Evolutionary conservation across 2,888 invertebrate genomes (phyloP).

Genomic region (Brachyptera risi): DNA sequence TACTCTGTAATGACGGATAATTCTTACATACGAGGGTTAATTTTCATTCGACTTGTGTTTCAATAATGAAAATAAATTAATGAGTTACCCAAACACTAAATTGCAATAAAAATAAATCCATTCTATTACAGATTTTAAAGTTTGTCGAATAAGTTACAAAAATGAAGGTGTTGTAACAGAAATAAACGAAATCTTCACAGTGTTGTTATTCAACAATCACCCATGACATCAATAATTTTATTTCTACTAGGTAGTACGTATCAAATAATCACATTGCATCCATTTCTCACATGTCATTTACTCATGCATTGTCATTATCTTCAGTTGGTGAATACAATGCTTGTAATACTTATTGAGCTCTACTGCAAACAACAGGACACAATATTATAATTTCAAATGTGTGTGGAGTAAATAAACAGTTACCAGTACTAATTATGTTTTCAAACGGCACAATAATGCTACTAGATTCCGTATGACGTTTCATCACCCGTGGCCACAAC

Average conservation of each 20-base stretch:
- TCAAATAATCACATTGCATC: conserved; percentile 20
- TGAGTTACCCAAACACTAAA: too few species aligned
- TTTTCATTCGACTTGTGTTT: too few species aligned
- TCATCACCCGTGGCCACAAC: too few species aligned
- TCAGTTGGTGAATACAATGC: conserved; percentile 11
- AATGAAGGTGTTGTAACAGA: conserved; percentile 5
- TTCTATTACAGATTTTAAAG: too few species aligned
- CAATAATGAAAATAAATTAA: too few species aligned
- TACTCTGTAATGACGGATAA: too few species aligned
- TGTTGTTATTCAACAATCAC: conserved; percentile 14
- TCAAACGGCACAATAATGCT: too few species aligned
- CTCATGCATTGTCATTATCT: conserved; percentile 6
- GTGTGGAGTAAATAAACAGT: conserved; percentile 13
- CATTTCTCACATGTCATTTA: conserved; percentile 3
- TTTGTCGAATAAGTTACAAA: neutral
- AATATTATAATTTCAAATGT: too few species aligned
- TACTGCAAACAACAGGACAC: conserved; percentile 8
- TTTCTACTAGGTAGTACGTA: conserved; percentile 10
- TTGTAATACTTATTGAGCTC: conserved; percentile 20
- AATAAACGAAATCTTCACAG: conserved; percentile 17
- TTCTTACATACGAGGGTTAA: too few species aligned
- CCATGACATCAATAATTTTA: conserved; percentile 15
- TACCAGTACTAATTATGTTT: too few species aligned
- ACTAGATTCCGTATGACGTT: too few species aligned
- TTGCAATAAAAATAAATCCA: too few species aligned